phyloP scores from a whole-genome alignment of 2,888 invertebrate species.

The Oxycera nigricornis region DNA sequence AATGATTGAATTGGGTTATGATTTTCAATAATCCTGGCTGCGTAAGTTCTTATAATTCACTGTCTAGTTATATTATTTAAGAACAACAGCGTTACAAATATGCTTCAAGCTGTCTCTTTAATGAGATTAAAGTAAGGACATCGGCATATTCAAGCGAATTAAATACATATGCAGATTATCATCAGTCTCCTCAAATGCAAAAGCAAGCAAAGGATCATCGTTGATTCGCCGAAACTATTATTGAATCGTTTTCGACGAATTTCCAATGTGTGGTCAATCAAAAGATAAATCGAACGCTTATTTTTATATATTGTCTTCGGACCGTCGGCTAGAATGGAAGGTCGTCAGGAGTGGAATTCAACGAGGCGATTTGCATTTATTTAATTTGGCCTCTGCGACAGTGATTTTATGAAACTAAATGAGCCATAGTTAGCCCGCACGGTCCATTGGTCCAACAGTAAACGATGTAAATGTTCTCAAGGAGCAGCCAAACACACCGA shows the following conservation, averaged over 20 bases:
- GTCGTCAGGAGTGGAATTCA: not conserved
- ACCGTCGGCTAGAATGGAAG: not conserved
- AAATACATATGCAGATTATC: no score
- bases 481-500: slow-evolving; percentile 9
- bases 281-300: slow-evolving; percentile 4
- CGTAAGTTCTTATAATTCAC: no score
- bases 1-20: not conserved
- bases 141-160: no score
- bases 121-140: no score
- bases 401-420: slow-evolving; percentile 23
- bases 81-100: no score
- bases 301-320: not conserved
- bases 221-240: no score
- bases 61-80: no score
- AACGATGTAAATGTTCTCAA: slow-evolving; percentile 33
- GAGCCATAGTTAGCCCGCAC: slow-evolving; percentile 22
- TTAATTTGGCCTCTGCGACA: slow-evolving; percentile 18
- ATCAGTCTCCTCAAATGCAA: no score
- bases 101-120: no score
- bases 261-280: slow-evolving; percentile 26
- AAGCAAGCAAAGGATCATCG: no score
- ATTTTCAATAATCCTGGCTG: not conserved
- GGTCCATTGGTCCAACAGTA: slow-evolving; percentile 5
- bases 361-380: slow-evolving; percentile 34
- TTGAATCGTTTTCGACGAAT: slow-evolving; percentile 22